Base-by-base conservation (phyloP, 2,113 vertebrate genomes). In the Triplophysa rosa region DNA sequence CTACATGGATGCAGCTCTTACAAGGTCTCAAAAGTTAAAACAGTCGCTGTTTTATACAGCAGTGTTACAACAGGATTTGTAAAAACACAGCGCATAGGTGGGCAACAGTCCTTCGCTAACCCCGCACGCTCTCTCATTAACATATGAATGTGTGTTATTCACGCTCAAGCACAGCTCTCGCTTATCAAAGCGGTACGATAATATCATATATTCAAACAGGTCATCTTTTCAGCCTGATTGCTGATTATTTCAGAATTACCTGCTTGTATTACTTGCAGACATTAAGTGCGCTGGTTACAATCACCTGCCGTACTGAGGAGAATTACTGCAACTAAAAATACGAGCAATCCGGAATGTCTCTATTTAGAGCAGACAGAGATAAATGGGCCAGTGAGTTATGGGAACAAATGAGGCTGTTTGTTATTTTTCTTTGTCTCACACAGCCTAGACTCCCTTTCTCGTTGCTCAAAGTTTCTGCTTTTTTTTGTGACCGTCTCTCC, bases 211-310 rank as follows among this genome's bases (percentile, higher is more conserved):
- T 42, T 65, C 58, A 67, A 77, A 80, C 40, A 67, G 17, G 29
- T 24, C 6, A 6, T 47, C 52, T 67, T 13, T 14, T 80, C 73
- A 69, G 26, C 52, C 23, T 42, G 73, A 80, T 83, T 71, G 64
- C 78, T 21, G 67, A 77, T 83, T 70, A 80, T 64, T 70, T 58
- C 71, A 37, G 17, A 74, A 66, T 77, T 66, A 81, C 56, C 58
- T 42, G 54, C 64, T 14, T 11, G 26, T 63, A 37, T 76, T 40
- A 77, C 62, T 54, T 21, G 24, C 45, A 21, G 71, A 26, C 70
- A 54, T 24, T 17, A 13, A 67, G 47, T 45, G 33, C 13, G 23
- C 67, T 59, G 9, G 49, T 52, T 56, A 77, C 56, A 56, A 59
- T 52, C 24, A 17, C 40, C 13, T 23, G n/a, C 17, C 52, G 33